These are phyloP conservation scores for Nycticryphes semicollaris DNA, from an alignment of 2,113 vertebrate genomes.

Conservation along the genomic window DNA sequence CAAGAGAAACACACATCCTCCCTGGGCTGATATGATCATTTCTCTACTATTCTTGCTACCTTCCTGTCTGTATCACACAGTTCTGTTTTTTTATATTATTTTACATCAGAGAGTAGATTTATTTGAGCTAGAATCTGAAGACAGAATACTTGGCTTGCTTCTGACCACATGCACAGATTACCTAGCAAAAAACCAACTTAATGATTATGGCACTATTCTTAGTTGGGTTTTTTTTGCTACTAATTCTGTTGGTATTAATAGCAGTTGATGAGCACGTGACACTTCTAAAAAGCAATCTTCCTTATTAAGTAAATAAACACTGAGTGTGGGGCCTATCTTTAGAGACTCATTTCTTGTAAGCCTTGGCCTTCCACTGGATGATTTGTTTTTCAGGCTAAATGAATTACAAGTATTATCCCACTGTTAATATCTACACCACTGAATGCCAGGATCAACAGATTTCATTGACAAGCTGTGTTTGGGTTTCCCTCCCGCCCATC, in stretches of 20 bases:
- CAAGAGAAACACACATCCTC: too few relatives aligned
- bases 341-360: neutral
- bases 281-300: neutral
- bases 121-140: neutral
- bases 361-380: neutral
- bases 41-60: neutral
- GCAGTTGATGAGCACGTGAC: neutral
- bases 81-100: rapidly evolving
- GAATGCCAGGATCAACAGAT: neutral
- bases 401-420: neutral
- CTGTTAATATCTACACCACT: neutral
- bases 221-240: neutral
- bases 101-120: neutral
- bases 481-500: neutral
- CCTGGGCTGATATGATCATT: neutral
- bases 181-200: neutral
- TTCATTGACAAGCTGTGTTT: neutral
- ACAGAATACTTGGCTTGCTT: neutral
- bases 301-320: neutral
- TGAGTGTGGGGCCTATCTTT: neutral
- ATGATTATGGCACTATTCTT: neutral
- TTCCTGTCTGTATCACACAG: neutral
- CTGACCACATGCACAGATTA: neutral
- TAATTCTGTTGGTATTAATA: neutral
- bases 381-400: neutral